Evolutionary conservation across 2,888 invertebrate species (phyloP), one percentile per base, ranked within the genome.

Genomic region (Orthosia cruda): DNA sequence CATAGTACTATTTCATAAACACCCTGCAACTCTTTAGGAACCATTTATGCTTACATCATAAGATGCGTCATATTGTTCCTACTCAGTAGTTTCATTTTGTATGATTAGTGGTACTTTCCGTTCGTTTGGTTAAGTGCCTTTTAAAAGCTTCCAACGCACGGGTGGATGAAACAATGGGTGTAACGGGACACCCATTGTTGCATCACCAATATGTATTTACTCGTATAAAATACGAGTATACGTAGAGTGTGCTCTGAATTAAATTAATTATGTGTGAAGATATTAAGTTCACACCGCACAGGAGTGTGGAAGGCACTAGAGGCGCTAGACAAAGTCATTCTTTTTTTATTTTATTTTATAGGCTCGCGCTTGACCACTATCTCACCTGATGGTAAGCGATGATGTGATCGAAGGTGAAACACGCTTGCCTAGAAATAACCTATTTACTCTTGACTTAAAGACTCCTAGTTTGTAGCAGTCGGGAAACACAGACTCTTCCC

Each of bases 71-170:
- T 23, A 68, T 74, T 54, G 26, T 54, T 70, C 54, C 23, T 68
- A 55, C 61, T 61, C 16, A 54, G 20, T 57, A n/a, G 15, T 73
- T 80, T 80, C 15, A 74, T 71, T 86, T 74, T 64, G 55, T 67
- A 32, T 77, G 61, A 84, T 86, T 77, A 82, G 66, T 61, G 71
- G 59, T 77, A 64, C 75, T 64, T 76, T 64, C 61, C 26, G 59
- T 73, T 59, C 61, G 62, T 76, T 69, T 81, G 74, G 77, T 85
- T 71, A 87, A 86, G 81, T 87, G 79, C 81, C 83, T 77, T 85
- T 83, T 64, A 79, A 85, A 85, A 81, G 81, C 77, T 68, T 69
- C 59, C 54, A 66, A 55, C 49, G 54, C 62, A 83, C 58, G n/a
- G n/a, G n/a, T n/a, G n/a, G n/a, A n/a, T n/a, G n/a, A n/a, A n/a